Evolutionary conservation across 2,797 vertebrate species (phyloP).

Genomic region (Phoeniculus purpureus): DNA sequence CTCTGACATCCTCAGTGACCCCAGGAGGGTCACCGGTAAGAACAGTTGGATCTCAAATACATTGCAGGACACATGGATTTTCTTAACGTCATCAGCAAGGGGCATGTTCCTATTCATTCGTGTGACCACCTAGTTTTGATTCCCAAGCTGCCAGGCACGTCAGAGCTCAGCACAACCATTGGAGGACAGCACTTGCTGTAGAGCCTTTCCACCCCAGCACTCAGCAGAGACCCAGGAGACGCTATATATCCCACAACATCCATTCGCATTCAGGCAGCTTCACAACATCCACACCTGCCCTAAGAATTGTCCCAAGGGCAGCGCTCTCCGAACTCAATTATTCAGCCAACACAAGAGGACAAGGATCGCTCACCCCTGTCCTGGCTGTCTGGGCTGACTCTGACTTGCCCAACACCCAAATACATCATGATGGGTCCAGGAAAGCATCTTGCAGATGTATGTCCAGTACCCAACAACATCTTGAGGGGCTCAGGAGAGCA

Average conservation of each 20-base stretch:
- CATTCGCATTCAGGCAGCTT: not conserved
- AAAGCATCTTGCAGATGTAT: not conserved
- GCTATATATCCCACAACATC: not conserved
- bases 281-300: not conserved
- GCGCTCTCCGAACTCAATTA: not conserved
- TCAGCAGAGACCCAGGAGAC: not conserved
- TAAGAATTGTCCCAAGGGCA: not conserved
- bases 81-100: not conserved
- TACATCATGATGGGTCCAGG: not conserved
- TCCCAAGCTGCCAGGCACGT: accelerated
- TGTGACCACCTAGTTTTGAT: not conserved
- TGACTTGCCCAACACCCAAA: not conserved
- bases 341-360: not conserved
- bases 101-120: not conserved
- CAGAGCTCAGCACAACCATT: not conserved
- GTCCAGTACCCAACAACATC: not conserved
- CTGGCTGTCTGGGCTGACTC: not conserved
- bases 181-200: not conserved
- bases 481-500: not conserved
- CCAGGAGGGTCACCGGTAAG: not conserved
- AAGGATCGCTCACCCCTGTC: not conserved
- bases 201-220: not conserved
- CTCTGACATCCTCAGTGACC: not conserved
- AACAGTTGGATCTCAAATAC: not conserved
- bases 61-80: not conserved